Evolutionary conservation across 2,888 invertebrate species (phyloP), one percentile per base, ranked within the genome.

Genomic region (Drosophila ustulata): DNA sequence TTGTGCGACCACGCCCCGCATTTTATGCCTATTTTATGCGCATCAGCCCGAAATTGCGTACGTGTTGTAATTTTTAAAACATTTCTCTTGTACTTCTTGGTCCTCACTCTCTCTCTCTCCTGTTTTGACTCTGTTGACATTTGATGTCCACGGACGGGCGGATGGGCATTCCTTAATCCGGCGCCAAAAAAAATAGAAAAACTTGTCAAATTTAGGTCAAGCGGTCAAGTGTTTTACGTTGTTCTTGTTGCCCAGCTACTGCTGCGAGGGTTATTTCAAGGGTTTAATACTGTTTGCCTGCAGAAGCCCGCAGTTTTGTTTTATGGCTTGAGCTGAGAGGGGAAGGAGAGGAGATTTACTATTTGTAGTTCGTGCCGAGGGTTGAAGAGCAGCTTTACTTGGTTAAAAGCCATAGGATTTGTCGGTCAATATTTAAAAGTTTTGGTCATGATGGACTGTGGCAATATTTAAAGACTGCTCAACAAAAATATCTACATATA

Each of bases 11-110:
- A 77, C 69, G 66, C 71, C 63, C 62, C 51, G 13, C 49, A 66
- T 75, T 77, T 79, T 74, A 66, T 67, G 78, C 78, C 78, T 71
- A 78, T 79, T 82, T 82, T 82, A 83, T 82, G 84, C 76, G 78
- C 71, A 84, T 81, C 80, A 78, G 78, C 61, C 69, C 57, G 52
- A 82, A 82, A 84, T 83, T 82, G 82, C 65, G 78, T 80, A 83
- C 82, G 82, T 84, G 82, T 82, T 80, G 80, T 74, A 84, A 80
- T 84, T 83, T 83, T 84, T 84, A 84, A 82, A 84, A 80, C 76
- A 82, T 82, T 84, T 83, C 32, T 57, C 71, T 71, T 84, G 76
- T 82, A 67, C 64, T 58, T 61, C 63, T 66, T 50, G 7, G 9
- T 2, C 7, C 7, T 11, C 4, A 34, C 39, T 50, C 39, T 26